Base-by-base conservation (phyloP, 2,113 vertebrate genomes). In the Cyprinodon tularosa region DNA sequence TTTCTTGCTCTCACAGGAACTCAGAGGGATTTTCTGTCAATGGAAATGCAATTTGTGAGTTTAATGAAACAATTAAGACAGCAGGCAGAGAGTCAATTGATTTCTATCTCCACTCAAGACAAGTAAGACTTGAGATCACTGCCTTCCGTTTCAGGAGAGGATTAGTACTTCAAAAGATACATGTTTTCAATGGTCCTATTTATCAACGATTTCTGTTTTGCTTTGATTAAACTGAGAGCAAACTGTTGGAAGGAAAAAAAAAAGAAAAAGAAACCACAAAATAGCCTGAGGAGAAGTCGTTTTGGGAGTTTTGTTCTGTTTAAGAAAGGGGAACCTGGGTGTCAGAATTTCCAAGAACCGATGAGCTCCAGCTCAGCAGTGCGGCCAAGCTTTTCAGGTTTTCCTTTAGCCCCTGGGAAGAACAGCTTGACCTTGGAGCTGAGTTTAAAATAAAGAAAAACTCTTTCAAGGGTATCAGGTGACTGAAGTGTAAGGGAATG, bases 391-490 rank as follows among this genome's bases (percentile, higher is more conserved):
- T 62, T 72, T 76, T 66, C 29, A 63, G 69, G 71, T 47, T 76
- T 85, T 66, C n/a, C 64, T 64, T 20, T 68, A 61, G 36, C 47
- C 65, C 68, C n/a, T 45, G 10, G 20, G 77, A 83, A 77, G 72
- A 75, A 45, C 62, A 38, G 76, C 70, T 81, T 85, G 76, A 71
- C 82, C 83, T 66, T 0, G 78, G 57, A 80, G 84, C 68, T 20
- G 4, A 2, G 74, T 29, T 29, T 29, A 29, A 29, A 29, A 29
- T 29, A 76, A 82, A 77, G 81, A 86, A 72, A 84, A 74, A 62
- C 57, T 73, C 60, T 61, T 73, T 90, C 87, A 90, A 90, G 86
- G 81, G 68, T 92, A 90, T 92, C 91, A 84, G 77, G 85, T 92
- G 88, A 86, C 90, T 66, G 71, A 67, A 83, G 89, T 74, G 80